Base-by-base conservation (phyloP, 2,113 vertebrate species). In the Eulemur macaco region DNA sequence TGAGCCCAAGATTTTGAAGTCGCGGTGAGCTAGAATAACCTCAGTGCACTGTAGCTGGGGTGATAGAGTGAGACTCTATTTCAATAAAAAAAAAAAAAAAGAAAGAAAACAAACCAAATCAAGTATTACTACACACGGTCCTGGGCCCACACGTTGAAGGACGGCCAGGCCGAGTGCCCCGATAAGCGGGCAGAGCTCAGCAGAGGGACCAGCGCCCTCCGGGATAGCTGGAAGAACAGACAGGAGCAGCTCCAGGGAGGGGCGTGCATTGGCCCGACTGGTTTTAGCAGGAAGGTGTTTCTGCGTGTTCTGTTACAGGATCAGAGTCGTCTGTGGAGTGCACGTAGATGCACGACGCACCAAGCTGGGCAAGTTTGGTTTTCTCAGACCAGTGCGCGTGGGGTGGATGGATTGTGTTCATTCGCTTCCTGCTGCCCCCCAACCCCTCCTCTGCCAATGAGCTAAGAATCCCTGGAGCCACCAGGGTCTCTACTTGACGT, bases 331-430 rank as follows among this genome's bases (percentile, higher is more conserved):
- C 47, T 45, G 84, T 89, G 81, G 10, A 3, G 21, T 4, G 34
- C 3, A n/a, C 0, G 2, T 58, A 12, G 3, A 14, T 31, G 64
- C n/a, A 39, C 1, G 0, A 11, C 18, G 1, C 13, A 1, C 12
- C 11, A 11, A 31, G 58, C 45, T 0, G 6, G 69, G 73, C 3
- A 1, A 37, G 20, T 60, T 47, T 47, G 94, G n/a, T 81, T 42
- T 47, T 42, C 60, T 58, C 14, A 2, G 4, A 10, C 21, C 52
- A 2, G 39, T 6, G 25, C 60, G 2, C 6, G 1, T 20, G 73
- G 74, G 8, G 3, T 0, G 2, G 29, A 13, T 8, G 10, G 31
- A 11, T 15, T 13, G 8, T 1, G 3, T 17, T 47, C 9, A 0
- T 4, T 21, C 39, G 64, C 10, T 63, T 60, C 34, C 37, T 1